Evolutionary conservation across 2,797 vertebrate species (phyloP).

Genomic region (Channa striata): DNA sequence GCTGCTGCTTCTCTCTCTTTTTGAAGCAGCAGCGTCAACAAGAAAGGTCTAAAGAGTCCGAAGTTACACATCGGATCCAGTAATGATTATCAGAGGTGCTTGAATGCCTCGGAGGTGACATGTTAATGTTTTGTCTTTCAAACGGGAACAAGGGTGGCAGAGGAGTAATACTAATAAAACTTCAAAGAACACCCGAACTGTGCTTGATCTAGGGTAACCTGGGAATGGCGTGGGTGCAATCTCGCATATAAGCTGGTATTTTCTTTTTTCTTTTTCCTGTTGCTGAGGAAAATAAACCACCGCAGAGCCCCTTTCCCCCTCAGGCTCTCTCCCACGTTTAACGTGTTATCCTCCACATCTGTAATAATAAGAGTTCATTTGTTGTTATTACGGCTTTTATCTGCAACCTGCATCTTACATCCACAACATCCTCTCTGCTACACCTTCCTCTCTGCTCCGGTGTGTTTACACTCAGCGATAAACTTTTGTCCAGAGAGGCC

Average conservation of each 20-base stretch:
- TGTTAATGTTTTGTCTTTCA: conserved; percentile 14
- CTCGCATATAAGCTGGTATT: conserved; percentile 69
- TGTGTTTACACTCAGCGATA: conserved; percentile 59
- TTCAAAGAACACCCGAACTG: conserved; percentile 63
- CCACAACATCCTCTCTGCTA: conserved; percentile 79
- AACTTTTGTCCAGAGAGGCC: conserved; percentile 37
- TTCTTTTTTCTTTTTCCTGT: conserved; percentile 78
- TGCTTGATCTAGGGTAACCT: conserved; percentile 63
- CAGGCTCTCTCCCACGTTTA: conserved; percentile 88
- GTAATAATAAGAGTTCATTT: conserved; percentile 92
- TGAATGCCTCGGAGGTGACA: not conserved
- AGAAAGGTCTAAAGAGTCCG: not conserved
- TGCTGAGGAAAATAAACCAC: conserved; percentile 81
- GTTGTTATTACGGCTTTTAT: conserved; percentile 90
- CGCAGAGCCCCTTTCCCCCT: conserved; percentile 70
- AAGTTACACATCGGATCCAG: not conserved
- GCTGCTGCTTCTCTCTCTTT: too few relatives aligned
- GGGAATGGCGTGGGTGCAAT: conserved; percentile 79
- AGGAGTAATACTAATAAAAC: conserved; percentile 14
- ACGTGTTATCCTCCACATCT: conserved; percentile 88
- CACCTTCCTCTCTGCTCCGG: conserved; percentile 76
- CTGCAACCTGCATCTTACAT: conserved; percentile 90
- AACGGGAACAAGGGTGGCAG: conserved; percentile 1
- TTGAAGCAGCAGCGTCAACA: not conserved
- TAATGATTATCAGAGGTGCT: not conserved